Evolutionary conservation across 1,140 invertebrate species (phyloP), one percentile per base, ranked within the genome.

Genomic region (Thaumatotibia leucotreta): DNA sequence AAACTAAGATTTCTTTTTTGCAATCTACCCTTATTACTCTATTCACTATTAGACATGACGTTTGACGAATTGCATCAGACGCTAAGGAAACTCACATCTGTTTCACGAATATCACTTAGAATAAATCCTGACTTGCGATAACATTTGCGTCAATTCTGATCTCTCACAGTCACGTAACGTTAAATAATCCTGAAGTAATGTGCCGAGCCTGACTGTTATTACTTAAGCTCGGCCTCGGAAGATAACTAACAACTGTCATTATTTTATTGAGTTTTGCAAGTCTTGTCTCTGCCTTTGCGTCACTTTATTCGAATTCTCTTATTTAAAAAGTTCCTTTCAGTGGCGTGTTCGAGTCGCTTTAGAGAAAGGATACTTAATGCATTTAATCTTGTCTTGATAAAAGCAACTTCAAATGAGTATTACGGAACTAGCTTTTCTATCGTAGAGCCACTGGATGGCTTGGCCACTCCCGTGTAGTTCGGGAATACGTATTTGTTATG

Each of bases 301-400:
- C 65, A 63, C 54, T 69, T 33, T 49, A 64, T 70, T 73, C 67
- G 62, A 63, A 31, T 65, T 63, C 70, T 73, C 72, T 66, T 61
- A 65, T 72, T 66, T 14, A 22, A 70, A 69, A 72, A 67, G 67
- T 75, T 70, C 66, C 73, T 70, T 63, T 68, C 72, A 67, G 62
- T 72, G 64, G 64, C 31, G 72, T 68, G 66, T 74, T 65, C 65
- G 66, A 72, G 73, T 68, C 66, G 45, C 50, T 68, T 70, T 68
- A 65, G 58, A 74, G 52, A 69, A 54, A 72, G 64, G 67, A 68
- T 64, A n/a, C n/a, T n/a, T n/a, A 72, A 74, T 70, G 61, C 72
- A 69, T 72, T 68, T 68, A 70, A 68, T 75, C 73, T 69, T 69
- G 54, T 66, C 54, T 66, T 62, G 64, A 50, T 23, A 52, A 72